Evolutionary conservation across 2,113 vertebrate genomes (phyloP).

Genomic region (Strix aluco): DNA sequence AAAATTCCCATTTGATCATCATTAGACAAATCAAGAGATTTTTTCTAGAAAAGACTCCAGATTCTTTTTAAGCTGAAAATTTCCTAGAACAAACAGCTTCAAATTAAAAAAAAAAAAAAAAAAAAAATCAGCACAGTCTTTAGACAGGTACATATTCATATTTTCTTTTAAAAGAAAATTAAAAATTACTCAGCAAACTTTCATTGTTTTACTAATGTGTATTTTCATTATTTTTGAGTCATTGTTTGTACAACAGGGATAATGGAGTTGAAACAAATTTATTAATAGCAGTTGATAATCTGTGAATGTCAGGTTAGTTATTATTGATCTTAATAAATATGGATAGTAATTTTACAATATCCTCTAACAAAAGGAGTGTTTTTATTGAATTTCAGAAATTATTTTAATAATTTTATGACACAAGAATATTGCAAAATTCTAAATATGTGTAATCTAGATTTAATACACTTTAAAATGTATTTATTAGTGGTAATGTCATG

Average conservation of each 20-base stretch:
- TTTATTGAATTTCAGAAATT: not conserved
- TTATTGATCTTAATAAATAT: not conserved
- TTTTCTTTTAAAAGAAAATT: not conserved
- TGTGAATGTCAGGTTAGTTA: not conserved
- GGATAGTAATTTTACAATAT: not conserved
- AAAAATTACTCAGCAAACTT: not conserved
- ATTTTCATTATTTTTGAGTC: not conserved
- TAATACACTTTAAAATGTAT: not conserved
- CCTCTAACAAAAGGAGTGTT: accelerated
- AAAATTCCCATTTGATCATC: not conserved
- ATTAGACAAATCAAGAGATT: not conserved
- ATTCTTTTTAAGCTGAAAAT: not conserved
- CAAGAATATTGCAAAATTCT: not conserved
- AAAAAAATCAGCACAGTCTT: not conserved
- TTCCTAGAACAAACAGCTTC: not conserved
- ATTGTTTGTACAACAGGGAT: not conserved
- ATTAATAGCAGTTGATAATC: not conserved
- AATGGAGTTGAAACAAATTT: not conserved
- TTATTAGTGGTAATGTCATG: not conserved
- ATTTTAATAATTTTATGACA: not conserved
- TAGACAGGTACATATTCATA: not conserved
- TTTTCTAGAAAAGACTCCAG: not conserved
- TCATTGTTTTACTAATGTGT: not conserved
- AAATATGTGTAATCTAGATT: not conserved
- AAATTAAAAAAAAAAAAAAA: not conserved